phyloP scores from a whole-genome alignment of 53 echinoderm and acorn worm genomes.

The Astropecten irregularis region DNA sequence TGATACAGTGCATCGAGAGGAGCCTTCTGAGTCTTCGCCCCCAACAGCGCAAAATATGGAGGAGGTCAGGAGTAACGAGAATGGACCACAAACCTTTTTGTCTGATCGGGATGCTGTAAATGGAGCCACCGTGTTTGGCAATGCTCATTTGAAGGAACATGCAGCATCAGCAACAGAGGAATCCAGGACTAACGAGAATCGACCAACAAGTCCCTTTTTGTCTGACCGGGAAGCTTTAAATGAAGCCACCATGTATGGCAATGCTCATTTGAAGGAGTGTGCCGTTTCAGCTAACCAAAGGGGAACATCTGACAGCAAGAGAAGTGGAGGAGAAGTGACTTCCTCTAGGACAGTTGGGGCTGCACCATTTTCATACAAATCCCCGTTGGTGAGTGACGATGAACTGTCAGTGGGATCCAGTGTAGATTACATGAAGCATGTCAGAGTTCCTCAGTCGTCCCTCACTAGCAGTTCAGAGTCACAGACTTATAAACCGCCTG shows the following conservation, averaged over 20 bases:
- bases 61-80: neutral
- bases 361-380: neutral
- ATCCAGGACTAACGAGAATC: neutral
- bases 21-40: neutral
- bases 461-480: neutral
- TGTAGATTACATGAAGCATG: constrained; percentile 26
- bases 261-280: no score
- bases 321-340: neutral
- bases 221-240: no score
- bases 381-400: neutral
- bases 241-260: no score
- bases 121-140: neutral
- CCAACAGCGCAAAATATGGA: constrained; percentile 2
- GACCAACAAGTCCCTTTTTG: neutral
- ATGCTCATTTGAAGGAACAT: neutral
- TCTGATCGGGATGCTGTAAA: neutral
- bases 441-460: constrained; percentile 14
- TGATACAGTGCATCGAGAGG: neutral
- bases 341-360: neutral
- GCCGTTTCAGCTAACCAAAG: no score
- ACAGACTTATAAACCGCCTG: neutral
- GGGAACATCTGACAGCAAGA: no score
- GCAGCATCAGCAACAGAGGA: neutral
- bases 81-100: no score
- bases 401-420: neutral